Evolutionary conservation across 2,797 vertebrate species (phyloP).

Genomic region (Microcaecilia unicolor): DNA sequence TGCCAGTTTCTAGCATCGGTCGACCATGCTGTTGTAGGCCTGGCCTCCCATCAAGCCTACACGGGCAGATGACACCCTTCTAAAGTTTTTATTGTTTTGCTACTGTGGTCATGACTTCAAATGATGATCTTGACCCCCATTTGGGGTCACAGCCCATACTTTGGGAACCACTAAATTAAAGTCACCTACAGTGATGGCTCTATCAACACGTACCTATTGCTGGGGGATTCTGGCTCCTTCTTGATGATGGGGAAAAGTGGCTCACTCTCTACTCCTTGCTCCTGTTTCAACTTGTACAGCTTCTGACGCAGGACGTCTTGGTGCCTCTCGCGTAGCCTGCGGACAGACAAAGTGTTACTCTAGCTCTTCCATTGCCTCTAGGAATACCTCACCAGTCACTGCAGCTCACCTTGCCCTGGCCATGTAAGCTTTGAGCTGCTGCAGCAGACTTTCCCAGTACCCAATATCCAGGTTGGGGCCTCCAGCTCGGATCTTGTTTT

Average conservation of each 20-base stretch:
- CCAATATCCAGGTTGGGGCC: conserved; percentile 93
- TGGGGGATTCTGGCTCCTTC: conserved; percentile 53
- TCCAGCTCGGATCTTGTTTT: conserved; percentile 80
- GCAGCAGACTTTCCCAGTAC: conserved; percentile 94
- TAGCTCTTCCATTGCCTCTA: too few relatives aligned
- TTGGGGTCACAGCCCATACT: too few relatives aligned
- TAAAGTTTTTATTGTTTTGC: too few relatives aligned
- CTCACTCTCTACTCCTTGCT: conserved; percentile 91
- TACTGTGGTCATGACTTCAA: too few relatives aligned
- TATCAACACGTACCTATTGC: conserved; percentile 54
- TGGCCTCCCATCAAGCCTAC: too few relatives aligned
- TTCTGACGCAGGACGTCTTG: conserved; percentile 95
- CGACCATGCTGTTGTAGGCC: too few relatives aligned
- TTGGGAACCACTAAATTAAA: too few relatives aligned
- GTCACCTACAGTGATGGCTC: too few relatives aligned
- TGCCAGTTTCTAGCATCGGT: too few relatives aligned
- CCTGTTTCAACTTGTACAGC: conserved; percentile 92
- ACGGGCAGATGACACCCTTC: too few relatives aligned
- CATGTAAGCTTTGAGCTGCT: conserved; percentile 93
- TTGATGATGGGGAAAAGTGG: conserved; percentile 91
- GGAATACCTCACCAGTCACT: background rate
- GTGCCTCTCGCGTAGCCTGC: conserved; percentile 86
- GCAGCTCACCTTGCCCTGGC: conserved; percentile 78
- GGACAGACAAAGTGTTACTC: background rate
- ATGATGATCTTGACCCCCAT: too few relatives aligned